Percentiles rank a stretch among this genome's conserved stretches.
phyloP scores from a whole-genome alignment of 2,797 vertebrate species.

The Sciurus vulgaris region DNA sequence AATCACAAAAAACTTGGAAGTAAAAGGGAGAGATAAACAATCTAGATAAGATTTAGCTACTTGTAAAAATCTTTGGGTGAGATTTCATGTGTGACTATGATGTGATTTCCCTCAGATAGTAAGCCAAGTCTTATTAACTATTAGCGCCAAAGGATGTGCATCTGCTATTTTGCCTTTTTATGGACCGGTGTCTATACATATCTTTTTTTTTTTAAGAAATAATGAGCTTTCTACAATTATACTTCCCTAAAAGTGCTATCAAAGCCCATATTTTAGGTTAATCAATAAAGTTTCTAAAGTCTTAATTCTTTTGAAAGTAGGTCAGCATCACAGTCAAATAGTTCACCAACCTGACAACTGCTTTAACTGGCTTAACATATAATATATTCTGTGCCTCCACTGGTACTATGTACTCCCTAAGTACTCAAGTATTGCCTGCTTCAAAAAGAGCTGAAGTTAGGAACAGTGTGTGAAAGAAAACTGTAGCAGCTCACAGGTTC shows the following conservation, averaged over 20 bases:
- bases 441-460: background rate
- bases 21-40: background rate
- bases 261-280: background rate
- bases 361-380: background rate
- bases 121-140: background rate
- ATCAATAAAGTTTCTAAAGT: conserved; percentile 1
- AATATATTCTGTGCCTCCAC: background rate
- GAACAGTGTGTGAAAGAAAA: background rate
- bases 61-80: background rate
- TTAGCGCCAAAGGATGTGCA: background rate
- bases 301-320: conserved; percentile 14
- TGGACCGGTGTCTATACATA: background rate
- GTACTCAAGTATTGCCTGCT: background rate
- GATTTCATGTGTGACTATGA: background rate
- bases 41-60: background rate
- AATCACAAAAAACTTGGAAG: background rate
- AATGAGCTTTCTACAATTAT: background rate
- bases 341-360: background rate
- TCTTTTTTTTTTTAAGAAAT: background rate
- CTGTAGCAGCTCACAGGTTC: background rate
- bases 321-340: background rate
- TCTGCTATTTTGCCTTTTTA: background rate
- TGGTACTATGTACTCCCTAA: background rate
- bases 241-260: background rate
- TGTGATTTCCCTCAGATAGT: background rate